These are phyloP conservation scores for Ictalurus furcatus DNA, from an alignment of 2,113 vertebrate genomes.

Conservation along the genomic window DNA sequence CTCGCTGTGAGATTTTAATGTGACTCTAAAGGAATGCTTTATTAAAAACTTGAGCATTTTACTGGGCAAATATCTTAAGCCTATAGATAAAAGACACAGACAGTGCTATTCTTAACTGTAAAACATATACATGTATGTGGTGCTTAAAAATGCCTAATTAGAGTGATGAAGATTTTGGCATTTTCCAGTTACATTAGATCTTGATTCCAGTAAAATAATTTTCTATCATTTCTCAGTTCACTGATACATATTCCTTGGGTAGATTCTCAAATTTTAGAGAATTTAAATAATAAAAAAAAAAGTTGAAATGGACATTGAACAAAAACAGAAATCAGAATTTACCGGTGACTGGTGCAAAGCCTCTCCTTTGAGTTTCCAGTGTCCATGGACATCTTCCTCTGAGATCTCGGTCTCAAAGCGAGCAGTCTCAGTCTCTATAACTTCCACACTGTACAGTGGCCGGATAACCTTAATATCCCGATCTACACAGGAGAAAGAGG, in stretches of 20 bases:
- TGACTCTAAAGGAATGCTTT: neutral
- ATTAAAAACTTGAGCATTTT: neutral
- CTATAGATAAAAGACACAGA: neutral
- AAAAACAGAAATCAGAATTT: constrained; percentile 62
- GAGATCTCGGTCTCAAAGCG: constrained; percentile 95
- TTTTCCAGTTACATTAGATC: neutral
- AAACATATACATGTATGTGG: neutral
- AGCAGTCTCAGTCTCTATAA: constrained; percentile 92
- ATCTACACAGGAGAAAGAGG: constrained; percentile 69
- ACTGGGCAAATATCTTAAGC: neutral
- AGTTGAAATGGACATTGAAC: neutral
- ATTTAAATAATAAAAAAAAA: neutral
- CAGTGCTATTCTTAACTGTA: neutral
- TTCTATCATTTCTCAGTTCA: neutral
- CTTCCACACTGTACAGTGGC: constrained; percentile 91
- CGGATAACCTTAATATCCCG: constrained; percentile 92
- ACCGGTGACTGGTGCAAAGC: constrained; percentile 84
- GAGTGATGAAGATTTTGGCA: neutral
- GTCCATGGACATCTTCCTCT: constrained; percentile 87
- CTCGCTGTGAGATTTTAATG: no score
- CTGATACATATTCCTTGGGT: neutral
- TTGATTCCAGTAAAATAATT: neutral
- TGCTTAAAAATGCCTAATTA: neutral
- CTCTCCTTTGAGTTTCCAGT: constrained; percentile 94
- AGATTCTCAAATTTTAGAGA: neutral